These are phyloP conservation scores for Lepidurus packardi DNA, from an alignment of 1,140 invertebrate genomes.

Conservation along the genomic window DNA sequence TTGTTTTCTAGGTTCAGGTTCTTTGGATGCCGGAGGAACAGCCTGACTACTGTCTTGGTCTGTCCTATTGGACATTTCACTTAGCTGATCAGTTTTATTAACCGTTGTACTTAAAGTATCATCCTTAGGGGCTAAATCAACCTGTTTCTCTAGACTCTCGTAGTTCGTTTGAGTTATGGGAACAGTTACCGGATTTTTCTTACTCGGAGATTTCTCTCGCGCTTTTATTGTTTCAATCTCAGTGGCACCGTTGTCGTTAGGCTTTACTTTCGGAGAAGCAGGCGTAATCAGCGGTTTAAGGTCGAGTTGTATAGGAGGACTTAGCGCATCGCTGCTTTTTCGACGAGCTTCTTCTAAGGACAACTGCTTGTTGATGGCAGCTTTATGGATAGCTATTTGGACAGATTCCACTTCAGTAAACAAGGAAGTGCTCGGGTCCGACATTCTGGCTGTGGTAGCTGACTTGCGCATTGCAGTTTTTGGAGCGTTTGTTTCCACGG, in stretches of 20 bases:
- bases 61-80: background rate
- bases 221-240: background rate
- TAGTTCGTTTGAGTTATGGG: no score
- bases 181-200: no score
- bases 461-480: background rate
- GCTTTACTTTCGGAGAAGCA: background rate
- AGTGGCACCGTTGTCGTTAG: background rate
- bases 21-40: background rate
- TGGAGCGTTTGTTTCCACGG: background rate
- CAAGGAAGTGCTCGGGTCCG: slow-evolving; percentile 43
- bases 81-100: background rate
- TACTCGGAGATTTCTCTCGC: no score
- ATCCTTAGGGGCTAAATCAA: no score
- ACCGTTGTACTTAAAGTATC: no score
- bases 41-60: background rate
- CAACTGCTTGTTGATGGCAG: slow-evolving; percentile 47
- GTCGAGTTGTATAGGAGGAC: slow-evolving; percentile 4
- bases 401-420: slow-evolving; percentile 45
- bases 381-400: slow-evolving; percentile 47
- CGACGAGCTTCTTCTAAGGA: slow-evolving; percentile 38
- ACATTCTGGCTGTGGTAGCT: slow-evolving; percentile 19
- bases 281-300: background rate
- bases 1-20: background rate
- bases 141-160: no score
- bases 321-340: slow-evolving; percentile 7